phyloP scores from a whole-genome alignment of 2,888 invertebrate species.

The Listrodromus nycthemerus region DNA sequence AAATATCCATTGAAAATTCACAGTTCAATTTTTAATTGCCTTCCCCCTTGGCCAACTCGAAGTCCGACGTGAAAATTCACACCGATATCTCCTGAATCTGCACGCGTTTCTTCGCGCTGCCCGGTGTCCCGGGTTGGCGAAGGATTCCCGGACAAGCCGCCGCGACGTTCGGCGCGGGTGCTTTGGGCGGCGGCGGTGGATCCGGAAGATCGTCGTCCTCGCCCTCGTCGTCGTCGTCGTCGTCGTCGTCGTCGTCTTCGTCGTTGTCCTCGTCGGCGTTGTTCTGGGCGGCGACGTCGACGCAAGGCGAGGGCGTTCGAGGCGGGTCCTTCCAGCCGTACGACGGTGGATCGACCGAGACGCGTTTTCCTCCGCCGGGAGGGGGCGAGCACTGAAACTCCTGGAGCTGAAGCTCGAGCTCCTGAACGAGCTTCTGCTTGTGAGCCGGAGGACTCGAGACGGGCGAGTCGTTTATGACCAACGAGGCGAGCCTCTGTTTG shows the following conservation, averaged over 20 bases:
- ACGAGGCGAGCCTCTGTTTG: slow-evolving; percentile 77
- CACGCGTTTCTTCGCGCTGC: slow-evolving; percentile 94
- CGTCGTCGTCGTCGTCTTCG: slow-evolving; percentile 81
- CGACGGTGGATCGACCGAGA: slow-evolving; percentile 77
- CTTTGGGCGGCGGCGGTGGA: slow-evolving; percentile 87
- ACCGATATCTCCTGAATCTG: slow-evolving; percentile 97
- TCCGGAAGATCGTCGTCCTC: slow-evolving; percentile 87
- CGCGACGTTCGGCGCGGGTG: slow-evolving; percentile 84
- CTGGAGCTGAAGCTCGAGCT: slow-evolving; percentile 87
- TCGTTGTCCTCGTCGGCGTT: slow-evolving; percentile 83
- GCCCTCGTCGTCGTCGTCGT: slow-evolving; percentile 79
- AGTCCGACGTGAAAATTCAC: slow-evolving; percentile 85
- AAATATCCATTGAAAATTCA: neutral
- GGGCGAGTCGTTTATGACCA: slow-evolving; percentile 77
- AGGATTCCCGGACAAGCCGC: slow-evolving; percentile 87
- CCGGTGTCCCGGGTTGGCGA: slow-evolving; percentile 89
- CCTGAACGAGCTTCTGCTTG: slow-evolving; percentile 82
- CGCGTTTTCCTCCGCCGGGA: slow-evolving; percentile 81
- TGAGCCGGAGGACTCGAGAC: slow-evolving; percentile 78
- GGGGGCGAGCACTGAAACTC: slow-evolving; percentile 87
- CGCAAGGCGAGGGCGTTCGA: slow-evolving; percentile 81
- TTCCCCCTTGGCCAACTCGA: neutral
- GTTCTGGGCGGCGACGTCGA: slow-evolving; percentile 76
- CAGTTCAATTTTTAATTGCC: neutral
- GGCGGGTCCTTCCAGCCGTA: slow-evolving; percentile 77